phyloP scores from a whole-genome alignment of 1,140 invertebrate species.

The Penaeus indicus region DNA sequence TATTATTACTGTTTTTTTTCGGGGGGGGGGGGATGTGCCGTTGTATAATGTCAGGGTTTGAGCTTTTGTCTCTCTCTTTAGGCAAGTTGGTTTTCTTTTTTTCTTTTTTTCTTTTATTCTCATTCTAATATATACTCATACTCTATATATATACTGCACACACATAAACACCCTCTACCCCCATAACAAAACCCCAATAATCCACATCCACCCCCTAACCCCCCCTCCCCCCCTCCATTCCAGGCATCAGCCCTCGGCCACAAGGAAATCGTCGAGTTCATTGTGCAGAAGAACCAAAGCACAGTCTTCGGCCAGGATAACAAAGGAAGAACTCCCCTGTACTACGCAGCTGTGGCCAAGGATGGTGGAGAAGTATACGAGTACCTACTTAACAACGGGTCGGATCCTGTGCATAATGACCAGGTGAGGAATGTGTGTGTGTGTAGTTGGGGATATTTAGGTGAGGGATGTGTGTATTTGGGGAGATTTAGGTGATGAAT shows the following conservation, averaged over 20 bases:
- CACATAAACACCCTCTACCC: no score
- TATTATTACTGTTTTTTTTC: background rate
- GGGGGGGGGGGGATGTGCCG: no score
- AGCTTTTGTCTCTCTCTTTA: background rate
- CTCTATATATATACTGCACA: no score
- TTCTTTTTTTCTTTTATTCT: background rate
- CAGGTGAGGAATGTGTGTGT: constrained; percentile 76
- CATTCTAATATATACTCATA: background rate
- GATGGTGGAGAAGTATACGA: constrained; percentile 82
- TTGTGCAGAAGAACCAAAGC: constrained; percentile 79
- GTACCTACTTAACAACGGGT: constrained; percentile 80
- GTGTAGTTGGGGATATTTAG: background rate
- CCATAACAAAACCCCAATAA: background rate
- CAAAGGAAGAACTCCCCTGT: constrained; percentile 89
- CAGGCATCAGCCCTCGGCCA: constrained; percentile 86
- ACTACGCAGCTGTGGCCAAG: constrained; percentile 84
- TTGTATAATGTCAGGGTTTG: background rate
- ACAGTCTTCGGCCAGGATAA: constrained; percentile 79
- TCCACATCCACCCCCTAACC: background rate
- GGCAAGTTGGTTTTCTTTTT: background rate
- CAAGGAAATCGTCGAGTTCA: constrained; percentile 80
- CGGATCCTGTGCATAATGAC: constrained; percentile 84
- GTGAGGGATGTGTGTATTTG: no score
- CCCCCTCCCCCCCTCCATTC: constrained; percentile 70
- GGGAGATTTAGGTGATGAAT: no score